Evolutionary conservation across 2,888 invertebrate genomes (phyloP), one percentile per base, ranked within the genome.

Genomic region (Phorcus lineatus): DNA sequence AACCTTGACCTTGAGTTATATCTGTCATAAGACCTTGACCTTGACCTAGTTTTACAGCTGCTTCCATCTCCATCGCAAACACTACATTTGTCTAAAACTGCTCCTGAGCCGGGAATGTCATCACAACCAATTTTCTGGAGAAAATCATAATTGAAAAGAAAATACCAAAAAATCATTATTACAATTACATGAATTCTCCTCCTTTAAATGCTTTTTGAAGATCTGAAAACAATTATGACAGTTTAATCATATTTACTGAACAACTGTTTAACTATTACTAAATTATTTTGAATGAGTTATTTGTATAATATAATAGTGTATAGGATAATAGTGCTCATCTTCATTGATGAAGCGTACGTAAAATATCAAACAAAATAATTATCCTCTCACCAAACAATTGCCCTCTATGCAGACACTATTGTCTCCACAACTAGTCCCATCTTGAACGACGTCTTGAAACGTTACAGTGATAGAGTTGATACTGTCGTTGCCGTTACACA

Each of bases 381-480:
- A 28, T 22, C 74, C 2, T 78, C 82, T 62, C 92, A 98, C 98
- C 96, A 96, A 96, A 93, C 98, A 98, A 89, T 96, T 95, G 78
- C 98, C 98, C 90, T 96, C 96, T 89, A 98, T 96, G 94, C 98
- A 98, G 95, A 98, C 97, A 91, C 98, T 97, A 52, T 96, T 96
- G 0, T 96, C 95, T 75, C 97, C 95, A 93, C 98, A 98, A 79
- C 96, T 94, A 11, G 98, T 98, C 0, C 98, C 98, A 91, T 98
- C 98, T 82, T 96, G 96, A 24, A 98, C 97, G 91, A 96, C 95
- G 74, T 96, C 95, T 96, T 84, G 96, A 94, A 93, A 62, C 28
- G 24, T 62, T 16, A 62, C 62, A 24, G 62, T 62, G 62, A 62
- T 28, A 13, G 24, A 28, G 62, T 62, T 28, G 16, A 28, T 24